Conservation (phyloP, 2,113 vertebrate species). For the Mus pahari region DNA sequence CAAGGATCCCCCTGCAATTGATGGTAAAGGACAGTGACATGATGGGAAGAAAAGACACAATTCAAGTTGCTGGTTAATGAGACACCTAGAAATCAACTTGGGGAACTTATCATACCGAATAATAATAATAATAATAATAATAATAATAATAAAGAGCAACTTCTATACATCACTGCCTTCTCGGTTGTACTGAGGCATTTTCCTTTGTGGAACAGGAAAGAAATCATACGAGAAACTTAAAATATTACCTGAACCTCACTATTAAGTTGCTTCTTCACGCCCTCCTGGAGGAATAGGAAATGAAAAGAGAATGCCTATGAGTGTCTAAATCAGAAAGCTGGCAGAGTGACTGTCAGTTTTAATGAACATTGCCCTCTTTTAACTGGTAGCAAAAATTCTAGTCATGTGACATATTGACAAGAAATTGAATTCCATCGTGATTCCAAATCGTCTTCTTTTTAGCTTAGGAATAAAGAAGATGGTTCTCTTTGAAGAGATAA, state of each 20-base stretch:
- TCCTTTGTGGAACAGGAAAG: conserved; percentile 26
- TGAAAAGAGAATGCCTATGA: neutral
- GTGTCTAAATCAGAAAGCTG: neutral
- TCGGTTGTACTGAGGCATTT: neutral
- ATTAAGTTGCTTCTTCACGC: neutral
- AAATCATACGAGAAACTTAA: neutral
- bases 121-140: neutral
- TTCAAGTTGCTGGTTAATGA: conserved; percentile 8
- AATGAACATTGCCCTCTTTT: neutral
- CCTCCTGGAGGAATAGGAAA: neutral
- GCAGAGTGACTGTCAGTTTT: neutral
- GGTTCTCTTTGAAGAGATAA: neutral
- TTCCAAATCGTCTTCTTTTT: neutral
- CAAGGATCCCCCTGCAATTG: neutral
- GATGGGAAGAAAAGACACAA: neutral
- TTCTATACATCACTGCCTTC: neutral
- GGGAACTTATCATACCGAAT: neutral
- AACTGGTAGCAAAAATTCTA: neutral
- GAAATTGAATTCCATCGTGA: neutral
- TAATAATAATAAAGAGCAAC: neutral
- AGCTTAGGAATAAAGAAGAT: neutral
- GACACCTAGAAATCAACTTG: neutral
- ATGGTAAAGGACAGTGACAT: neutral
- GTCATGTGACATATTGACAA: neutral
- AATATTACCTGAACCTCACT: neutral